These are phyloP conservation scores for Megamerina dolium DNA, from an alignment of 2,888 invertebrate species.

Conservation along the genomic window DNA sequence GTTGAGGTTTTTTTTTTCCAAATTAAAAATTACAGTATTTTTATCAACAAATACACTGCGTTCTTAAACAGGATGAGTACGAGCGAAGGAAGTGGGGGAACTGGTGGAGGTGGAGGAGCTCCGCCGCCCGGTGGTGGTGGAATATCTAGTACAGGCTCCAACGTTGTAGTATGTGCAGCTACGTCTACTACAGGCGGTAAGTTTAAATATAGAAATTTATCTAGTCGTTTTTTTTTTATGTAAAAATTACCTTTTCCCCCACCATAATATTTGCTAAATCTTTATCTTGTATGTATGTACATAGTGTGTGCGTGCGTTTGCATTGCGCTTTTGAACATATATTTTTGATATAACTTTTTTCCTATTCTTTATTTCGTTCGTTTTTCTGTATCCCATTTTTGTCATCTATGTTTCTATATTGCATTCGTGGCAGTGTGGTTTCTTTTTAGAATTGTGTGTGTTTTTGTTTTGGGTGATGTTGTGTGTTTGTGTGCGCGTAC, in stretches of 20 bases:
- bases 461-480: no score
- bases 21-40: conserved; percentile 34
- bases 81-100: conserved; percentile 27
- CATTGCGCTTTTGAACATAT: conserved; percentile 1
- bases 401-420: no score
- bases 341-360: not conserved
- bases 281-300: conserved; percentile 19
- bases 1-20: no score
- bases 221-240: conserved; percentile 6
- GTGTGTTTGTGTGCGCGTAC: no score
- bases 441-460: no score
- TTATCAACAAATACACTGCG: conserved; percentile 30
- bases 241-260: conserved; percentile 14
- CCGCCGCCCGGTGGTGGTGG: conserved; percentile 29
- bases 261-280: conserved; percentile 18
- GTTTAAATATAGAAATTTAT: not conserved
- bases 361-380: no score
- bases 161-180: conserved; percentile 15
- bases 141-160: conserved; percentile 9
- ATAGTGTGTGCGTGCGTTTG: conserved; percentile 14
- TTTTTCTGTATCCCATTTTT: no score
- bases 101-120: conserved; percentile 27
- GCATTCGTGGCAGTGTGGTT: conserved; percentile 33
- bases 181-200: conserved; percentile 33
- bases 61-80: conserved; percentile 37